These are phyloP conservation scores for Turritopsis dohrnii DNA, from an alignment of 30 jellyfish, hydroid and myxozoan species.

Conservation along the genomic window DNA sequence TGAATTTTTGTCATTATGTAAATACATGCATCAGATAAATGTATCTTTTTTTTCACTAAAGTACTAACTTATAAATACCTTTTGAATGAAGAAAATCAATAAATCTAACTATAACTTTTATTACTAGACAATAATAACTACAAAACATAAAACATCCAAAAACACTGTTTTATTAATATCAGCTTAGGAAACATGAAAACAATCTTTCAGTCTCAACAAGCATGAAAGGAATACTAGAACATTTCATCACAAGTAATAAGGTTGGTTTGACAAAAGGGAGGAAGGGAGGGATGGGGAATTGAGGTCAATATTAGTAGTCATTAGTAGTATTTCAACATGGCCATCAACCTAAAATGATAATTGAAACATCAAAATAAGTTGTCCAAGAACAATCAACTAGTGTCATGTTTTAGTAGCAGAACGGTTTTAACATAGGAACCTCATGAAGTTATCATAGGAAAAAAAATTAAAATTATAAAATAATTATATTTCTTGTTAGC, in stretches of 20 bases:
- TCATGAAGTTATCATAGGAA: too few species aligned
- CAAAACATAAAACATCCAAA: not conserved
- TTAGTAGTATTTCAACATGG: not conserved
- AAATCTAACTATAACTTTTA: not conserved
- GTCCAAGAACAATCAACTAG: not conserved
- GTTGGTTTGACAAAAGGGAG: not conserved
- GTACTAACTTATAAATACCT: too few species aligned
- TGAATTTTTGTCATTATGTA: too few species aligned
- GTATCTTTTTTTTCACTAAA: too few species aligned
- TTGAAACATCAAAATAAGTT: not conserved
- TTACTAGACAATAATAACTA: not conserved
- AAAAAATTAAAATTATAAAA: too few species aligned
- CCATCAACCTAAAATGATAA: not conserved
- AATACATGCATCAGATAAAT: too few species aligned
- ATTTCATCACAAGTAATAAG: not conserved
- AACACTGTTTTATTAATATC: not conserved
- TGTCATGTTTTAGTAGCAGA: not conserved
- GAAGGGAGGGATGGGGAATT: not conserved
- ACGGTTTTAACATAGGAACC: too few species aligned
- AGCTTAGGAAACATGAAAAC: not conserved
- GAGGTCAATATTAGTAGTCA: not conserved
- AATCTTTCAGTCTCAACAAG: not conserved
- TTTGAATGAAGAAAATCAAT: not conserved
- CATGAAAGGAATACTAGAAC: not conserved
- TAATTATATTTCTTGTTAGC: not conserved